A percentile compares a stretch with the other conserved stretches of the same genome.
Evolutionary conservation across 2,888 invertebrate genomes (phyloP).

Genomic region (Spilosoma lubricipeda): DNA sequence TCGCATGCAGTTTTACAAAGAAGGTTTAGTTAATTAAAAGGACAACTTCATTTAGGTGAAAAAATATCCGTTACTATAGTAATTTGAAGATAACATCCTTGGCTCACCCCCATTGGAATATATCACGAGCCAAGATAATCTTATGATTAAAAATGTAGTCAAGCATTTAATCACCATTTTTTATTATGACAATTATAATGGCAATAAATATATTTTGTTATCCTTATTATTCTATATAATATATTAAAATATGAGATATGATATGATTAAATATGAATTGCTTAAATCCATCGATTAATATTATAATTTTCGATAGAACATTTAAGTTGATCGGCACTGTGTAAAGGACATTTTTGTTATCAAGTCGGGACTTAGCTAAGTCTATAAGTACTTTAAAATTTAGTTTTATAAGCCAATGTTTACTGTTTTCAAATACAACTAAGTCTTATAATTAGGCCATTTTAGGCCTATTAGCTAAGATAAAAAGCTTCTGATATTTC

Average conservation of each 20-base stretch:
- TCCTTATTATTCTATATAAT: conserved; percentile 16
- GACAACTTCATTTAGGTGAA: background rate
- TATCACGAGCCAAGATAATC: background rate
- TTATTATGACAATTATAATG: background rate
- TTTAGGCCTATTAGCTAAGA: background rate
- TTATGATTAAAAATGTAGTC: background rate
- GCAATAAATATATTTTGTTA: conserved; percentile 10
- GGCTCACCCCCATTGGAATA: background rate
- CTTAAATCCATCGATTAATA: conserved; percentile 26
- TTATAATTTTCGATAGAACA: conserved; percentile 20
- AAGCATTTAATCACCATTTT: background rate
- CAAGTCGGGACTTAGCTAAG: conserved; percentile 50
- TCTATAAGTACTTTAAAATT: conserved; percentile 9
- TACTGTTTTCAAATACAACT: background rate
- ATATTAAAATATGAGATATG: conserved; percentile 18
- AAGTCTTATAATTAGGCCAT: background rate
- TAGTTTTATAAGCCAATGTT: background rate
- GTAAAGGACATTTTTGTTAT: conserved; percentile 59
- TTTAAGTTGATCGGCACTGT: conserved; percentile 37
- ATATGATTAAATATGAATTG: conserved; percentile 36
- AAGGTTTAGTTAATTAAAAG: background rate
- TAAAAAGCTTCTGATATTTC: background rate
- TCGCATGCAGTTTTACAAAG: background rate
- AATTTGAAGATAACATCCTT: background rate
- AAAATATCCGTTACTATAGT: too few species aligned